Conservation (phyloP, 1,140 invertebrate species). For the Euura lappo region DNA sequence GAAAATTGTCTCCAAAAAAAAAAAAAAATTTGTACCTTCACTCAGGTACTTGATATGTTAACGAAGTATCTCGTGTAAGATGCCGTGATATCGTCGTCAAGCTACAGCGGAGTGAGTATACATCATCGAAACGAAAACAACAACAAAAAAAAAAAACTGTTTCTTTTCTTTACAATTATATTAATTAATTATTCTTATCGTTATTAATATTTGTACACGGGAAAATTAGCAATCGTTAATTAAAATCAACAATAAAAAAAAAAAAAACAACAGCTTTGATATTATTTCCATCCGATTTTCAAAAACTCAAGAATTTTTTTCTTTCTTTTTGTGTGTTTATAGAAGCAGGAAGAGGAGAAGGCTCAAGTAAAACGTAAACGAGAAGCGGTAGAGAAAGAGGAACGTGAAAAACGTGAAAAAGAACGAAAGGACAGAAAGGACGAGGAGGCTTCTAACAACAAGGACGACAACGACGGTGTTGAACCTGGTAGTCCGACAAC, state of each 20-base stretch:
- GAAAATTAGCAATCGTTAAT: conserved; percentile 42
- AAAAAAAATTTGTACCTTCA: conserved; percentile 44
- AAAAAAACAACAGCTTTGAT: not conserved
- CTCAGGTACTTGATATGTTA: conserved; percentile 54
- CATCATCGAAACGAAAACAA: conserved; percentile 42
- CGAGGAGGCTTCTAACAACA: conserved; percentile 45
- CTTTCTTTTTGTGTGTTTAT: conserved; percentile 55
- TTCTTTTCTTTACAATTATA: conserved; percentile 33
- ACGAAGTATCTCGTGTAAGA: conserved; percentile 50
- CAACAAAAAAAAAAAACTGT: too few relatives aligned
- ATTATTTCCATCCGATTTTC: not conserved
- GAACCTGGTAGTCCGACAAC: conserved; percentile 55
- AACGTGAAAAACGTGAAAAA: conserved; percentile 56
- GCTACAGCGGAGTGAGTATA: conserved; percentile 53
- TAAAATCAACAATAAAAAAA: too few relatives aligned
- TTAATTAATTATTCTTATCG: conserved; percentile 17
- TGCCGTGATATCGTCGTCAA: conserved; percentile 45
- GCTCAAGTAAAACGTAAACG: conserved; percentile 66
- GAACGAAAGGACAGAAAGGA: conserved; percentile 49
- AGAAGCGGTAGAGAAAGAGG: conserved; percentile 58
- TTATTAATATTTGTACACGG: conserved; percentile 42
- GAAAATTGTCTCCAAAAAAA: conserved; percentile 33
- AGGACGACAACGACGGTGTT: conserved; percentile 54
- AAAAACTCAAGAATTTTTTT: not conserved
- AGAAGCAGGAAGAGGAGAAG: conserved; percentile 72